Percentiles rank a stretch among this genome's conserved stretches.
Evolutionary conservation across 2,113 vertebrate genomes (phyloP).

Genomic region (Oncorhynchus nerka): DNA sequence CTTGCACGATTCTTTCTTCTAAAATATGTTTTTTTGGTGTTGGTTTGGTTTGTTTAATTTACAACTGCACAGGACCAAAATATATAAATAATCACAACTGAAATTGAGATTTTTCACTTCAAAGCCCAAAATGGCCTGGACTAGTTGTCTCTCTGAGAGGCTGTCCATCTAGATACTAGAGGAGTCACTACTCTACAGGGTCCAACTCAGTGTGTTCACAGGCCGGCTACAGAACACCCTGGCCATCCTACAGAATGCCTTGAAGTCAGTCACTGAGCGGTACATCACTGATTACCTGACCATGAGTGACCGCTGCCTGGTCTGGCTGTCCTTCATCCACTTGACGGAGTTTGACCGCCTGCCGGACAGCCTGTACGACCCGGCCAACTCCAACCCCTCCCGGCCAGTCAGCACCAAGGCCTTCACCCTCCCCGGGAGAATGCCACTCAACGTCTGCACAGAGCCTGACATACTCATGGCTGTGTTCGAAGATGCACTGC

Average conservation of each 20-base stretch:
- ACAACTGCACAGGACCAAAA: no score
- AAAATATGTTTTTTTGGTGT: no score
- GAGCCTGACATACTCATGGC: slow-evolving; percentile 77
- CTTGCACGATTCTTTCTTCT: no score
- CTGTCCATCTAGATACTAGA: slow-evolving; percentile 88
- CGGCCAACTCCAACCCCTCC: slow-evolving; percentile 80
- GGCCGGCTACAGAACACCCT: slow-evolving; percentile 85
- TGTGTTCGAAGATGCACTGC: slow-evolving; percentile 86
- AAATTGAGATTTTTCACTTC: no score
- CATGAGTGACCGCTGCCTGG: slow-evolving; percentile 79
- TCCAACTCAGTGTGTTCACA: slow-evolving; percentile 85
- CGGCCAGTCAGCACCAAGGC: slow-evolving; percentile 81
- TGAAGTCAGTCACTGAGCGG: slow-evolving; percentile 71
- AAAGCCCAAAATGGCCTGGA: slow-evolving; percentile 25
- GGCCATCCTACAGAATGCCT: slow-evolving; percentile 82
- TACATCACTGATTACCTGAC: slow-evolving; percentile 41
- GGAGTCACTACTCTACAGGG: slow-evolving; percentile 85
- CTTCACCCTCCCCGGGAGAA: slow-evolving; percentile 87
- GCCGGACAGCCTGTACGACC: slow-evolving; percentile 82
- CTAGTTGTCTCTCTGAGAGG: slow-evolving; percentile 59
- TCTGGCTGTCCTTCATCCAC: slow-evolving; percentile 92
- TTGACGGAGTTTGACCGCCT: slow-evolving; percentile 85
- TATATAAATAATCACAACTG: no score
- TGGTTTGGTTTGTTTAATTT: no score
- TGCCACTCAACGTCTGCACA: slow-evolving; percentile 76